Evolutionary conservation across 2,797 vertebrate genomes (phyloP), one percentile per base, ranked within the genome.

Genomic region (Hybognathus amarus): DNA sequence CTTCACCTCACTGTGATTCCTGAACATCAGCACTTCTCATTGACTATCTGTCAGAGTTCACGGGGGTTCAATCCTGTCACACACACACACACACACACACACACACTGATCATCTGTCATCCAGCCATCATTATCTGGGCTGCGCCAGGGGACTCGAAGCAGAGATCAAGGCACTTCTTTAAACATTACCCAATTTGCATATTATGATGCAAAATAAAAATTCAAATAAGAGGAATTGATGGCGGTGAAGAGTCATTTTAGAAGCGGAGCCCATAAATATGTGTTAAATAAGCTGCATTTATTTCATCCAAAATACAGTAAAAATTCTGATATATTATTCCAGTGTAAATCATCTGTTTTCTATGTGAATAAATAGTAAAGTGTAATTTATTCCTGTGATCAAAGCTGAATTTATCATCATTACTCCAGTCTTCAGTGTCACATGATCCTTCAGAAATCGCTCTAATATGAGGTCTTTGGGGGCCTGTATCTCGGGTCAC

Each of bases 11-110:
- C 12, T 4, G 12, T 17, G 67, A 69, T 1, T 71, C 61, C 59
- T 45, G 59, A 30, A 45, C 40, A 47, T 71, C 56, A 68, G 54
- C 66, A 71, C 50, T n/a, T 22, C 12, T 33, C 63, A 78, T 66
- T 12, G 59, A 78, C 66, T 47, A 66, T 33, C 47, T 6, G 22
- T 50, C 71, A 75, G 71, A 52, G 47, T 36, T 66, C 63, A 66
- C n/a, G 27, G 6, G 30, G 63, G 63, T 66, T 64, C 30, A 66
- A 7, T 42, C 6, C n/a, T 17, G 68, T 70, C 69, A 30, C 24
- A 20, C 42, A 27, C 42, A 0, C 42, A 45, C 42, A 45, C 42
- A 45, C 42, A 45, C 42, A 45, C 42, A 45, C 42, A 45, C 42
- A 45, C 42, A 45, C 42, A 13, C 42, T 38, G n/a, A 27, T 70